A percentile compares a stretch with the other conserved stretches of the same genome.
phyloP scores from a whole-genome alignment of 2,113 vertebrate genomes.

The Paralichthys olivaceus region DNA sequence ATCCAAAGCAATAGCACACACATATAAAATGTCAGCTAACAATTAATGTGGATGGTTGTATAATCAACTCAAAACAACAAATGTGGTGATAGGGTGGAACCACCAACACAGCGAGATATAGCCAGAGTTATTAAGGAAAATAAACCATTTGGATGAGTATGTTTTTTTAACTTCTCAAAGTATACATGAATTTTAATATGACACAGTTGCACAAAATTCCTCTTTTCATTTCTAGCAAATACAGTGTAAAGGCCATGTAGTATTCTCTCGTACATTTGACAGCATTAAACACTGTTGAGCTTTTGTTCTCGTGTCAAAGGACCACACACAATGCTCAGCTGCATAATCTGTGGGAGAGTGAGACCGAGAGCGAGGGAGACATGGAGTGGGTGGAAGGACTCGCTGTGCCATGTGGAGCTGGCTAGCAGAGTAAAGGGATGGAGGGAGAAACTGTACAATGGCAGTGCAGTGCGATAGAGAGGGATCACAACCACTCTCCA shows the following conservation, averaged over 20 bases:
- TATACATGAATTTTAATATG: slow-evolving; percentile 2
- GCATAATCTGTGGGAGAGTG: slow-evolving; percentile 57
- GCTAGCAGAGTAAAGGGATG: slow-evolving; percentile 36
- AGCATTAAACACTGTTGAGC: slow-evolving; percentile 54
- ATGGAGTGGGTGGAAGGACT: slow-evolving; percentile 72
- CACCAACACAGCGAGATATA: not conserved
- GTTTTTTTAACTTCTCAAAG: not conserved
- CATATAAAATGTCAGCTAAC: not conserved
- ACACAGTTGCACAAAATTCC: slow-evolving; percentile 19
- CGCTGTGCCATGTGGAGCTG: slow-evolving; percentile 71
- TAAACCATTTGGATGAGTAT: not conserved
- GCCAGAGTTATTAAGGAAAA: not conserved
- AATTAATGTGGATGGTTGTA: not conserved
- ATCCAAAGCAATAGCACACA: not conserved
- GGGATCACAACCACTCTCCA: slow-evolving; percentile 63
- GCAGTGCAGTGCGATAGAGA: slow-evolving; percentile 45
- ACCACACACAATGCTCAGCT: slow-evolving; percentile 72
- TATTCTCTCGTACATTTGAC: slow-evolving; percentile 57
- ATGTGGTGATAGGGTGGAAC: slow-evolving; percentile 13
- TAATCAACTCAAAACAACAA: not conserved
- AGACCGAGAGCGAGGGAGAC: slow-evolving; percentile 48
- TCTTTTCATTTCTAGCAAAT: slow-evolving; percentile 45
- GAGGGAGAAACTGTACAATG: slow-evolving; percentile 50
- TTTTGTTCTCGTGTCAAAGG: slow-evolving; percentile 70
- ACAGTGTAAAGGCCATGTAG: slow-evolving; percentile 36